phyloP scores from a whole-genome alignment of 1,140 invertebrate species.

The Drosophila busckii region DNA sequence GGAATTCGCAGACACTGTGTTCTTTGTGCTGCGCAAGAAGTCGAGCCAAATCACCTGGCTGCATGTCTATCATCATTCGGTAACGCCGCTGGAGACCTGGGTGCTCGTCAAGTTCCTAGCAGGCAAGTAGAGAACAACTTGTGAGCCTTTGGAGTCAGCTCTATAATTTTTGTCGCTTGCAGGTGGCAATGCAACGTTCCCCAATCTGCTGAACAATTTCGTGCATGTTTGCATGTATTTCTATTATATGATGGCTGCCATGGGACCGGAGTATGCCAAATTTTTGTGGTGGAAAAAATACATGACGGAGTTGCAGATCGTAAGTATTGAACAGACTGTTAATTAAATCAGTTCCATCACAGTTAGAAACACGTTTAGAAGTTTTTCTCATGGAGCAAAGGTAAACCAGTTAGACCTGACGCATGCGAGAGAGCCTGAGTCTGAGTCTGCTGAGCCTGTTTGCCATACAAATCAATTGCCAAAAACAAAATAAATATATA shows the following conservation, averaged over 20 bases:
- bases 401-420: constrained; percentile 70
- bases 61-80: constrained; percentile 96
- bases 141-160: background rate
- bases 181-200: constrained; percentile 95
- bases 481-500: constrained; percentile 24
- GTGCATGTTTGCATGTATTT: constrained; percentile 97
- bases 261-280: constrained; percentile 94
- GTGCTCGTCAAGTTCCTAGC: constrained; percentile 96
- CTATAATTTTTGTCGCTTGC: constrained; percentile 6
- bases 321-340: constrained; percentile 80
- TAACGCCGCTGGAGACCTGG: constrained; percentile 97
- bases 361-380: constrained; percentile 62
- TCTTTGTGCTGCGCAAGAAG: constrained; percentile 95
- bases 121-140: constrained; percentile 81
- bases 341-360: constrained; percentile 52
- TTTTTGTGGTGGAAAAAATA: constrained; percentile 98
- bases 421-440: constrained; percentile 18
- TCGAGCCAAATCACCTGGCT: constrained; percentile 94
- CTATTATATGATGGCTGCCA: constrained; percentile 94
- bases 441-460: constrained; percentile 13
- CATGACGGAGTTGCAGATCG: constrained; percentile 93
- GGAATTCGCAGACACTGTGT: constrained; percentile 96
- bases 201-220: constrained; percentile 94
- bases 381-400: constrained; percentile 31
- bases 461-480: constrained; percentile 32